Evolutionary conservation across 2,113 vertebrate species (phyloP).

Genomic region (Cranoglanis bouderius): DNA sequence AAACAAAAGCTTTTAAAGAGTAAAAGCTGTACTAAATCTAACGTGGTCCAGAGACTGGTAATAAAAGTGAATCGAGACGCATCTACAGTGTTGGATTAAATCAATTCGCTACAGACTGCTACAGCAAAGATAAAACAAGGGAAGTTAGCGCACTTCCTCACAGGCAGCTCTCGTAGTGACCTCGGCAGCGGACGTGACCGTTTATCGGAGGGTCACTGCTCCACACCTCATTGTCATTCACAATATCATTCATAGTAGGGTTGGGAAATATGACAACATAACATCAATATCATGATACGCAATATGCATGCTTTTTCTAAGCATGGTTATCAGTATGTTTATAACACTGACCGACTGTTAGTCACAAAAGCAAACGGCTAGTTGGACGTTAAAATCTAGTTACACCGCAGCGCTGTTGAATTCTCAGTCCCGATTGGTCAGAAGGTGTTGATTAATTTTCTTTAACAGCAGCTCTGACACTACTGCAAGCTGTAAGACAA

Average conservation of each 20-base stretch:
- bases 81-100: neutral
- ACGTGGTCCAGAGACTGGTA: neutral
- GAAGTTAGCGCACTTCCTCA: neutral
- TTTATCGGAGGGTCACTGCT: neutral
- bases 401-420: neutral
- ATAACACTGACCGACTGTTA: neutral
- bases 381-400: neutral
- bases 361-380: neutral
- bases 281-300: neutral
- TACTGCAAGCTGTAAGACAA: neutral
- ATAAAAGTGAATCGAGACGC: neutral
- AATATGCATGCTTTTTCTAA: neutral
- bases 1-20: neutral
- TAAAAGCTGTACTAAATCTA: conserved; percentile 1
- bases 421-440: neutral
- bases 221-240: conserved; percentile 1
- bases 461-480: neutral
- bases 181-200: neutral
- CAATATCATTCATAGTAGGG: neutral
- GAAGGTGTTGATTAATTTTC: neutral
- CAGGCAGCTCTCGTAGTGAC: neutral
- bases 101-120: conserved; percentile 6
- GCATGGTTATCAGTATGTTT: neutral
- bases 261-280: neutral
- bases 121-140: neutral